Conservation (phyloP, 2,888 invertebrate genomes). For the Macropis europaea region DNA sequence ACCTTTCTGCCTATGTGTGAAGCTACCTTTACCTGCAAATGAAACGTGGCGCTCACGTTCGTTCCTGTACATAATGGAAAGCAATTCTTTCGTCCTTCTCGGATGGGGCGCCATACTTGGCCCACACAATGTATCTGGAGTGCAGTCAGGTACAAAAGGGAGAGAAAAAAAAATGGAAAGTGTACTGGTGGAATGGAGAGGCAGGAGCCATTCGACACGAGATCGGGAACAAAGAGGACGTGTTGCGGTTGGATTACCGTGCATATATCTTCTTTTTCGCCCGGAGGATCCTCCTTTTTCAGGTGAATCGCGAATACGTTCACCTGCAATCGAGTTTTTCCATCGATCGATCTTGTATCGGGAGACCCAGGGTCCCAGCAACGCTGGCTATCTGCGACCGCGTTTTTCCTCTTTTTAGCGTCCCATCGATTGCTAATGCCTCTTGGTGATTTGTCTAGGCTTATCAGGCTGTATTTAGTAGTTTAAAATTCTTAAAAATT, state of each 20-base stretch:
- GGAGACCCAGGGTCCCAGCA: too few species aligned
- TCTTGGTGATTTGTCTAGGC: too few species aligned
- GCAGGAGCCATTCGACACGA: slow-evolving; percentile 44
- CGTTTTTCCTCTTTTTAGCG: too few species aligned
- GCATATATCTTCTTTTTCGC: slow-evolving; percentile 31
- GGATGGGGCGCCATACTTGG: slow-evolving; percentile 18
- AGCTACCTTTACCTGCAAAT: slow-evolving; percentile 35
- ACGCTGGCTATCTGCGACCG: too few species aligned
- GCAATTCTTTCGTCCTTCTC: slow-evolving; percentile 41
- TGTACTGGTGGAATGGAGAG: slow-evolving; percentile 36
- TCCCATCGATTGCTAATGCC: too few species aligned
- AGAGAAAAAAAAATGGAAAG: slow-evolving; percentile 8
- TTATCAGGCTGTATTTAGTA: too few species aligned
- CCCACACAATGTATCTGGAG: slow-evolving; percentile 42
- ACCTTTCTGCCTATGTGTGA: background rate
- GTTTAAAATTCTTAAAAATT: too few species aligned
- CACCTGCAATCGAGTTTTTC: slow-evolving; percentile 19
- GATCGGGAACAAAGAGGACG: slow-evolving; percentile 49
- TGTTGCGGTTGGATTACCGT: slow-evolving; percentile 47
- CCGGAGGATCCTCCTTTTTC: slow-evolving; percentile 18
- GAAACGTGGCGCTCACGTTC: slow-evolving; percentile 12
- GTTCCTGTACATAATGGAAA: slow-evolving; percentile 44
- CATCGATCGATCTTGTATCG: background rate
- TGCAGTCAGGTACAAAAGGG: slow-evolving; percentile 44
- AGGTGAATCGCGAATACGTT: slow-evolving; percentile 7